phyloP scores from a whole-genome alignment of 2,113 vertebrate genomes.

The Sapajus apella region DNA sequence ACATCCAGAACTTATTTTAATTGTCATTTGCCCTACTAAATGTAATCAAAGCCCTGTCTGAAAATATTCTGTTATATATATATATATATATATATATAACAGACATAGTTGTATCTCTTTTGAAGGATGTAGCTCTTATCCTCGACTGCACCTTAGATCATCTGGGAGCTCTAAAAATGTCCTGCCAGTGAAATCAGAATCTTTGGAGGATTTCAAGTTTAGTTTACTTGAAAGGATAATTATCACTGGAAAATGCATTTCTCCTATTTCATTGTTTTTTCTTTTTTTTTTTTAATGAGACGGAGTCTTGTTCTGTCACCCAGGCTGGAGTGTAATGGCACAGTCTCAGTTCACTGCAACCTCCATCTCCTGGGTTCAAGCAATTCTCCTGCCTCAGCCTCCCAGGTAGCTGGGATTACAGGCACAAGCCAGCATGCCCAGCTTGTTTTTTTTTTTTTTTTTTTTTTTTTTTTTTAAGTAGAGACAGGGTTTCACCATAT shows the following conservation, averaged over 20 bases:
- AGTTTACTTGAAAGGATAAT: not conserved
- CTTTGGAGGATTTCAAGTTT: not conserved
- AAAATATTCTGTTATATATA: not conserved
- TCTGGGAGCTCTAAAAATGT: not conserved
- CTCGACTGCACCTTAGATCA: not conserved
- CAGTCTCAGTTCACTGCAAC: too few relatives aligned
- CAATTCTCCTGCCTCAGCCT: too few relatives aligned
- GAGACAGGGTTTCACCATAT: too few relatives aligned
- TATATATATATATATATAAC: too few relatives aligned
- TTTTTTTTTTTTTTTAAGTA: too few relatives aligned
- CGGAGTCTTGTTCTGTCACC: too few relatives aligned
- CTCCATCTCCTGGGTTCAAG: too few relatives aligned
- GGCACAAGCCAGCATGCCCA: too few relatives aligned
- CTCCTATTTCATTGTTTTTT: not conserved
- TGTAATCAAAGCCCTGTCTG: not conserved
- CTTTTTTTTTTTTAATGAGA: too few relatives aligned
- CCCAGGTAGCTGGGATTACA: too few relatives aligned
- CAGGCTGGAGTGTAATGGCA: too few relatives aligned
- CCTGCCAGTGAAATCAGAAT: not conserved
- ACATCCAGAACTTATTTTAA: not conserved
- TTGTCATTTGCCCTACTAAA: not conserved
- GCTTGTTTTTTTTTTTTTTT: too few relatives aligned
- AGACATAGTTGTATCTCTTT: not conserved
- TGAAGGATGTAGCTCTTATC: not conserved
- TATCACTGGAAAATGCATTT: not conserved